Evolutionary conservation across 2,888 invertebrate genomes (phyloP), one percentile per base, ranked within the genome.

Genomic region (Cheilosia vulpina): DNA sequence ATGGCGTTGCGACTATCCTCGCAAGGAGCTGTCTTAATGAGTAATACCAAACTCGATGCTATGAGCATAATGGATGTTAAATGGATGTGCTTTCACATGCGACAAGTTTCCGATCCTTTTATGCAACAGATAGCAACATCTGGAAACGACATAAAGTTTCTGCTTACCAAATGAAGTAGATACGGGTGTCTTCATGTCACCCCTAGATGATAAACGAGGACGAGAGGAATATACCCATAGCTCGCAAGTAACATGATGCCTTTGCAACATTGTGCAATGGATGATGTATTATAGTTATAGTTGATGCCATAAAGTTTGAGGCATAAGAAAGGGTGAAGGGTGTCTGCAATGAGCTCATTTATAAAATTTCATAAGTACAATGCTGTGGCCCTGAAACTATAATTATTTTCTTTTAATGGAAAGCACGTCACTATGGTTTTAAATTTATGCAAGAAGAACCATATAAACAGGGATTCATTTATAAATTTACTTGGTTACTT

Each of bases 81-180:
- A 27, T 43, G 52, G 41, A 53, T 53, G 27, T n/a, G 41, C 41
- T 13, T 57, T 19, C 31, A 45, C 45, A 43, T 57, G 43, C 15
- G 9, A 57, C 27, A 55, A 45, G 45, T 15, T 68, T 68, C 19
- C 15, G 17, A 31, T 17, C 27, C 31, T 45, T 55, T 19, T 31
- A 31, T 57, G 19, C 27, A 68, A 34, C 31, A 45, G 43, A 68
- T 31, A 31, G 55, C 27, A 68, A 55, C 19, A 66, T 66, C 52
- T 68, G 66, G 41, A 27, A 31, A 27, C 24, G 43, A 27, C 41
- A 27, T 55, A 6, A 17, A 47, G 19, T 17, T 47, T 47, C 47
- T 47, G 17, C 47, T 47, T 47, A 47, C 47, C n/a, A 45, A 31
- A 34, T 34, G 34, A 19, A 34, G 57, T 19, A 38, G 34, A 53